A percentile compares a stretch with the other conserved stretches of the same genome.
These are phyloP conservation scores for Macquaria ambigua DNA, from an alignment of 2,113 vertebrate species.

Conservation along the genomic window DNA sequence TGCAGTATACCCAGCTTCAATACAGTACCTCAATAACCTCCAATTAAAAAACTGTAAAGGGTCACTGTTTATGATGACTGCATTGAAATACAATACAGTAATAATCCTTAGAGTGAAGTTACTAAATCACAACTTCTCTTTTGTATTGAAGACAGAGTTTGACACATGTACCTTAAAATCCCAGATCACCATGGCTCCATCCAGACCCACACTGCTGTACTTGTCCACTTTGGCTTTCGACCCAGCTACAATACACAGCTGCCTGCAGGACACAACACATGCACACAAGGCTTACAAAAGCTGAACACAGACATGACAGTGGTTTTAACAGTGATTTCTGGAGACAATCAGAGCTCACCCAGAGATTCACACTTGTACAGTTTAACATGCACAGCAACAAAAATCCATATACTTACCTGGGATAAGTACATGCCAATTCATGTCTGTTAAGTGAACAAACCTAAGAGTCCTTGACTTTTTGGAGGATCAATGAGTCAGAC, in stretches of 20 bases:
- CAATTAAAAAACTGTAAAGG: background rate
- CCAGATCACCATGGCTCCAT: constrained; percentile 86
- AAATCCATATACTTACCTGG: background rate
- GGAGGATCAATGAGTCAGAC: background rate
- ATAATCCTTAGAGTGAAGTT: no score
- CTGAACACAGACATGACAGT: background rate
- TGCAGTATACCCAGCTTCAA: background rate
- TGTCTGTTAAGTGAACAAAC: no score
- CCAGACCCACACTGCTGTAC: constrained; percentile 85
- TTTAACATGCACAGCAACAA: background rate
- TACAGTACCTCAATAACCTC: background rate
- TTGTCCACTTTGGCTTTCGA: constrained; percentile 74
- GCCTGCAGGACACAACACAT: constrained; percentile 57
- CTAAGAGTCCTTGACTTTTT: background rate
- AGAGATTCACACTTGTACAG: background rate
- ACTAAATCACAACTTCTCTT: background rate
- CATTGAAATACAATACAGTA: background rate
- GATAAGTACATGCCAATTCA: background rate
- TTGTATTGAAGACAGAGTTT: background rate
- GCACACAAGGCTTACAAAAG: background rate
- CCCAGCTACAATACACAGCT: constrained; percentile 77
- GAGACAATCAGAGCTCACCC: no score
- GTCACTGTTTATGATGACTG: background rate
- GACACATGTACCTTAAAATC: constrained; percentile 78
- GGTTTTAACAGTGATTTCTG: no score